Conservation (phyloP, 2,797 vertebrate species). For the Mus minutoides region DNA sequence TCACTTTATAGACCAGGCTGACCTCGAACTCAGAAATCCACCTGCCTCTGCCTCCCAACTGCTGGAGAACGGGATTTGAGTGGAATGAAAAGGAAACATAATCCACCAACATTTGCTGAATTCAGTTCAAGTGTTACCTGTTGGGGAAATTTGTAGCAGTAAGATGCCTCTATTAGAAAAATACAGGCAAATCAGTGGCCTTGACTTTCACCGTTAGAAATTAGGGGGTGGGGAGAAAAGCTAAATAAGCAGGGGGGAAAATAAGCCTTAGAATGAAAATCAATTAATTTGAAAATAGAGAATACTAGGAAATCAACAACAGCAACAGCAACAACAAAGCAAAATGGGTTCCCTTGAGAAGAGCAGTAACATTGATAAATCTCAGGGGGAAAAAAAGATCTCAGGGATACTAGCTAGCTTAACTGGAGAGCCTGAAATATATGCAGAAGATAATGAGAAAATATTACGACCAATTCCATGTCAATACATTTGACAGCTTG, state of each 20-base stretch:
- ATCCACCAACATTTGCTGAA: not conserved
- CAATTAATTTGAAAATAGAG: not conserved
- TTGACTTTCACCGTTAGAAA: not conserved
- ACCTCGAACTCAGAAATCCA: too few species aligned
- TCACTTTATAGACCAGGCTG: too few species aligned
- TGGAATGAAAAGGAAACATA: not conserved
- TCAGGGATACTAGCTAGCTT: not conserved
- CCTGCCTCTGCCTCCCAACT: too few species aligned
- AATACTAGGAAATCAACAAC: not conserved
- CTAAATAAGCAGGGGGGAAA: not conserved
- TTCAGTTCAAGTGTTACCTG: not conserved
- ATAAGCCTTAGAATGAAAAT: not conserved
- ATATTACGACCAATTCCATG: not conserved
- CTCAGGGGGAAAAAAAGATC: not conserved
- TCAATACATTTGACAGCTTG: slow-evolving; percentile 6
- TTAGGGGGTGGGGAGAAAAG: not conserved
- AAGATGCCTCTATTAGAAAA: not conserved
- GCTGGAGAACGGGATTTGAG: not conserved
- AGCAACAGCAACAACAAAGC: not conserved
- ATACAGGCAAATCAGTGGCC: not conserved
- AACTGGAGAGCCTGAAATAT: not conserved
- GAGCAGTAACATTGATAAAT: not conserved
- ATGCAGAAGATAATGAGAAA: not conserved
- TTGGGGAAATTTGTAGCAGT: not conserved
- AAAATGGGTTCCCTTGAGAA: not conserved